Percentiles rank a stretch among this genome's conserved stretches.
These are phyloP conservation scores for Chelonus formosanus DNA, from an alignment of 2,888 invertebrate genomes.

Conservation along the genomic window DNA sequence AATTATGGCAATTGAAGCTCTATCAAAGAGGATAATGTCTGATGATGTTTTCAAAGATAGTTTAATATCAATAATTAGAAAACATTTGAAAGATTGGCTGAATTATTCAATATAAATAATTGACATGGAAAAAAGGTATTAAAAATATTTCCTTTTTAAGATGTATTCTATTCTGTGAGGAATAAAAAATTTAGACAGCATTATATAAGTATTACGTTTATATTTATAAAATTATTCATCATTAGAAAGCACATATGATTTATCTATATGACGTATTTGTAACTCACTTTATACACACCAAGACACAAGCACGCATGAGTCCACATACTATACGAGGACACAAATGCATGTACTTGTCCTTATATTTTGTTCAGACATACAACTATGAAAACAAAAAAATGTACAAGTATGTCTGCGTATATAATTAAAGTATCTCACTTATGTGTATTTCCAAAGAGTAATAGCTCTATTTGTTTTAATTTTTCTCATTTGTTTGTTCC, in stretches of 20 bases:
- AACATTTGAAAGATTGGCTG: slow-evolving; percentile 31
- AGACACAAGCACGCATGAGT: slow-evolving; percentile 43
- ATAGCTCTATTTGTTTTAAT: slow-evolving; percentile 21
- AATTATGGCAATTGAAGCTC: slow-evolving; percentile 32
- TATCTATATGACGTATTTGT: slow-evolving; percentile 54
- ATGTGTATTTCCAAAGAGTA: slow-evolving; percentile 50
- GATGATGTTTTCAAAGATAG: slow-evolving; percentile 22
- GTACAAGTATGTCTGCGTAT: slow-evolving; percentile 53
- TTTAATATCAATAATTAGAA: slow-evolving; percentile 25
- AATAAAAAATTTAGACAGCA: slow-evolving; percentile 41
- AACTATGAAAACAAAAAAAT: slow-evolving; percentile 32
- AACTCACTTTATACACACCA: slow-evolving; percentile 54
- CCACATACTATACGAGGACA: slow-evolving; percentile 37
- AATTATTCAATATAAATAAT: too few species aligned
- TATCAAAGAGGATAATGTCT: slow-evolving; percentile 26
- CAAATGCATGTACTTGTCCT: slow-evolving; percentile 36
- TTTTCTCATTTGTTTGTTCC: slow-evolving; percentile 26
- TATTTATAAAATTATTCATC: slow-evolving; percentile 64
- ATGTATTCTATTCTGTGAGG: too few species aligned
- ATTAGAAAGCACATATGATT: slow-evolving; percentile 64
- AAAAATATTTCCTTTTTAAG: too few species aligned
- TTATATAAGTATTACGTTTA: slow-evolving; percentile 59
- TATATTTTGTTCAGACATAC: slow-evolving; percentile 32
- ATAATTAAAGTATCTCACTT: slow-evolving; percentile 56
- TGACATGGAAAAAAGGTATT: too few species aligned